A percentile compares a stretch with the other conserved stretches of the same genome.
These are phyloP conservation scores for Podotricha telesiphe DNA, from an alignment of 2,888 invertebrate genomes.

Conservation along the genomic window DNA sequence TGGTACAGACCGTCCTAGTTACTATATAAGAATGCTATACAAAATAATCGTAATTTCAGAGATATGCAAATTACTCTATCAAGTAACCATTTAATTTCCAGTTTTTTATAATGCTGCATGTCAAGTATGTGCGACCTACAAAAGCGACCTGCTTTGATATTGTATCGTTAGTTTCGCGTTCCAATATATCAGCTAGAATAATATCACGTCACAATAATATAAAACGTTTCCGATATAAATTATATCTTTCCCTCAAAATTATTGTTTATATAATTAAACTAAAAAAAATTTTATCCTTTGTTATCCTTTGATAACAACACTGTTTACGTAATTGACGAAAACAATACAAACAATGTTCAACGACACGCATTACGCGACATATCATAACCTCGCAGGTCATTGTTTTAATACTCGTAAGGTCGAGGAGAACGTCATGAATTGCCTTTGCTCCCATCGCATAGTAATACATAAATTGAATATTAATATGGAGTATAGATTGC, in stretches of 20 bases:
- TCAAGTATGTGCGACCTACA: constrained; percentile 58
- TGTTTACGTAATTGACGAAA: constrained; percentile 5
- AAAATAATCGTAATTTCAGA: neutral
- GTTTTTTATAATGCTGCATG: constrained; percentile 43
- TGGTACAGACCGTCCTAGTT: constrained; percentile 58
- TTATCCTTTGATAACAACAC: neutral
- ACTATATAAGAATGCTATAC: constrained; percentile 38
- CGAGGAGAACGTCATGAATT: constrained; percentile 5
- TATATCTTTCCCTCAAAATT: neutral
- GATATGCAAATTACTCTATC: constrained; percentile 35
- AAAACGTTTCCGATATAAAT: constrained; percentile 7
- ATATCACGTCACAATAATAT: neutral
- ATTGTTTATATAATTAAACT: neutral
- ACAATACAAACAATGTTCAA: constrained; percentile 12
- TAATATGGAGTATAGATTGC: neutral
- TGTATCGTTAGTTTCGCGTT: constrained; percentile 52
- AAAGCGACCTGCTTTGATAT: constrained; percentile 69
- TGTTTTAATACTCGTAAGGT: constrained; percentile 25
- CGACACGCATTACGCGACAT: constrained; percentile 12
- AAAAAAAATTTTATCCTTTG: no score
- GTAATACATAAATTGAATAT: constrained; percentile 3
- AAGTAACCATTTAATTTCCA: constrained; percentile 20
- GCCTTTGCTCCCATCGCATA: constrained; percentile 12
- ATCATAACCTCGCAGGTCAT: constrained; percentile 17
- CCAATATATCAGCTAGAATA: constrained; percentile 28